These are phyloP conservation scores for Castor canadensis DNA, from an alignment of 2,113 vertebrate genomes.

Conservation along the genomic window DNA sequence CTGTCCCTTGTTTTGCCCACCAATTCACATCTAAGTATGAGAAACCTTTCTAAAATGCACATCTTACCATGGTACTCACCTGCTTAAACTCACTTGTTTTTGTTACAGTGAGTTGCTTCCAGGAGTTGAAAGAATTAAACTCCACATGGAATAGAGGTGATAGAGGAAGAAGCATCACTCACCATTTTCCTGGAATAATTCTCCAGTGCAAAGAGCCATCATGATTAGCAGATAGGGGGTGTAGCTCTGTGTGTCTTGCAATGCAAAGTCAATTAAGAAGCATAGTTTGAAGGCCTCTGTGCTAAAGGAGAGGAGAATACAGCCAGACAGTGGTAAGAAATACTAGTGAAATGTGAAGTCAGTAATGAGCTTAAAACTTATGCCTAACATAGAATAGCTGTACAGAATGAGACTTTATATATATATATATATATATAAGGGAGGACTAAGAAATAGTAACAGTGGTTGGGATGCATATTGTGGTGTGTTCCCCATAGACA, in stretches of 20 bases:
- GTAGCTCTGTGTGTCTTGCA: not conserved
- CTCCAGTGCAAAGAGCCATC: not conserved
- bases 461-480: not conserved
- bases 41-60: not conserved
- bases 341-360: not conserved
- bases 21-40: not conserved
- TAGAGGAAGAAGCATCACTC: not conserved
- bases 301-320: not conserved
- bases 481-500: not conserved
- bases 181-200: not conserved
- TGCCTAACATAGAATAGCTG: not conserved
- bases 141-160: not conserved
- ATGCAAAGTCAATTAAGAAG: not conserved
- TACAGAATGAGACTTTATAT: not conserved
- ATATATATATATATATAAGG: too few species aligned
- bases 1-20: not conserved
- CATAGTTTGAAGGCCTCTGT: not conserved
- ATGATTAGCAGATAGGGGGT: not conserved
- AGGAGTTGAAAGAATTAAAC: constrained; percentile 32
- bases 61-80: not conserved
- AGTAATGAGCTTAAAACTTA: not conserved
- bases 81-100: constrained; percentile 11
- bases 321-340: not conserved
- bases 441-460: not conserved
- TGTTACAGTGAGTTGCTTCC: not conserved